Base-by-base conservation (phyloP, 2,888 invertebrate species). In the Thysanoteuthis rhombus region DNA sequence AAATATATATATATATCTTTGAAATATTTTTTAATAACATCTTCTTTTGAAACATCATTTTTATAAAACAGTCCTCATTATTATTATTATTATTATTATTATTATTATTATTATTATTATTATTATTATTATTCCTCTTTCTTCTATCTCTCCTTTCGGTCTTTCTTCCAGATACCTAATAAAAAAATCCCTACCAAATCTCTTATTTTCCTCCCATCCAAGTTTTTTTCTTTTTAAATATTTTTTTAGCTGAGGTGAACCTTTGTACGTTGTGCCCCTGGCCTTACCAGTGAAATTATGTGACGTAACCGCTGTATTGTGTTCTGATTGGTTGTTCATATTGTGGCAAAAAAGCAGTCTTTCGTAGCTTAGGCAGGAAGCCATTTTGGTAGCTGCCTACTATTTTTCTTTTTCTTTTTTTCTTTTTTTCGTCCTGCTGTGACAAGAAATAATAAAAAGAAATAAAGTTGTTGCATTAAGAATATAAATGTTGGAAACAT, bases 71-170 rank as follows among this genome's bases (percentile, higher is more conserved):
- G 8, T 75, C n/a, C n/a, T 75, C 3, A 58, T 58, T 58, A 52
- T 52, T 58, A 58, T 58, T 58, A 58, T 75, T n/a, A 75, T 75
- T 75, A 75, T 75, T 75, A 75, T 75, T 75, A 75, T 75, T 75
- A 75, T 75, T 75, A 75, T 75, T 75, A 75, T 75, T 75, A 75
- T 75, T 75, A 75, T 75, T 75, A 75, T 75, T 75, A 75, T 75
- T 75, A 75, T 75, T 75, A 75, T 75, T 75, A 75, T 75, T 75
- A 75, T 75, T 75, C 19, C 75, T 25, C 25, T 28, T 58, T 58
- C 32, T 58, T 58, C 1, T 25, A n/a, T 19, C 12, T 75, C 36
- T 75, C 0, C 75, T 75, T 36, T 75, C 36, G 75, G n/a, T n/a
- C n/a, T 75, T 75, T 75, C 75, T 75, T 36, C 16, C n/a, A 52